Base-by-base conservation (phyloP, 1,140 invertebrate species). In the Pentalonia nigronervosa region DNA sequence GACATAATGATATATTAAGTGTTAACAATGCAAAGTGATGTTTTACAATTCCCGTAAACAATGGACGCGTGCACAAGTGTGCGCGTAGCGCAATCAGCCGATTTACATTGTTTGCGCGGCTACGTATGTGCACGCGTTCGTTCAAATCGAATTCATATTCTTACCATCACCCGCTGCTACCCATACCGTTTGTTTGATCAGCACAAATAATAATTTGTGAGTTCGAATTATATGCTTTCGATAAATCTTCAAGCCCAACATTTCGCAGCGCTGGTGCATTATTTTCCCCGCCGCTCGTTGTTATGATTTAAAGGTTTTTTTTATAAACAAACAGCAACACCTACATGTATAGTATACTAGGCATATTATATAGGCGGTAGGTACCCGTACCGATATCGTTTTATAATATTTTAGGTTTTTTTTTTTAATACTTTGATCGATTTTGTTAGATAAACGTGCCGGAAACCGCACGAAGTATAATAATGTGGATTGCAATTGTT, bases 31-130 rank as follows among this genome's bases (percentile, higher is more conserved):
- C 34, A 56, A 56, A 36, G 25, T 56, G 50, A 90, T 90, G 50
- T 60, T 90, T 89, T 89, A 89, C 87, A 89, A 89, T 53, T 50
- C 87, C 20, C n/a, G 87, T 89, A 53, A 89, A 89, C 87, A 89
- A 89, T 53, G 20, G n/a, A 53, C 87, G n/a, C 48, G n/a, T 47
- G 48, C 17, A 34, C 47, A 53, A 21, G n/a, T 34, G 48, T 23
- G 47, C 8, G 21, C 48, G 87, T 87, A 47, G 83, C 36, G 83
- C 36, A 84, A 84, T 84, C 83, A 84, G 83, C 36, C 30, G 45
- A 87, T 87, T 47, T 48, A 87, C 45, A 87, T 87, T 87, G 45
- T 87, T 87, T 76, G 60, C 30, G 7, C 7, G 30, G 4, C 17
- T 30, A 45, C 11, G 45, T 41, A 41, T 41, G 4, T 41, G 41